These are phyloP conservation scores for Julus scandinavius DNA, from an alignment of 2,888 invertebrate genomes.

Conservation along the genomic window DNA sequence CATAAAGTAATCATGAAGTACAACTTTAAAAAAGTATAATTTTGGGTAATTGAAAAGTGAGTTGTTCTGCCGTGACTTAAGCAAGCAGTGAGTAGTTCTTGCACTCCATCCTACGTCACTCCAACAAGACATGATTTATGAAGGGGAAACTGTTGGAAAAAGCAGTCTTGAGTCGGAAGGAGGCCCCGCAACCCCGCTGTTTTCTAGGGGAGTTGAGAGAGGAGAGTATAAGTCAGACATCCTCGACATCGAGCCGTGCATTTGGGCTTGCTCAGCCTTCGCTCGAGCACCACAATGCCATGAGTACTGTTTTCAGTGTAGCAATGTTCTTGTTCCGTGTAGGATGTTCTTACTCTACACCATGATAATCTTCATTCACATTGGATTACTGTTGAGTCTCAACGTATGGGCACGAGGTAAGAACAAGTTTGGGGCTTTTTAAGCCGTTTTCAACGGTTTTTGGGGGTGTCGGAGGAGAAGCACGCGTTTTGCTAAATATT, in stretches of 20 bases:
- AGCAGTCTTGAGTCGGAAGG: background rate
- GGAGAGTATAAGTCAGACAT: background rate
- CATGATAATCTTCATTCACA: constrained; percentile 22
- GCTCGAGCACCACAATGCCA: background rate
- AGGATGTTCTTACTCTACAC: constrained; percentile 14
- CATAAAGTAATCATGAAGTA: no score
- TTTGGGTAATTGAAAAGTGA: constrained; percentile 46
- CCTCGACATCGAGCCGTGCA: background rate
- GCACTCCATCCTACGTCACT: background rate
- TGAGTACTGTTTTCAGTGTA: background rate
- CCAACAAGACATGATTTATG: constrained; percentile 49
- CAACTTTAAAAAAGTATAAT: no score
- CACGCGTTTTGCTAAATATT: background rate
- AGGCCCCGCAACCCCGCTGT: background rate
- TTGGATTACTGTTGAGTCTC: constrained; percentile 48
- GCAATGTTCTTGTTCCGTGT: constrained; percentile 36
- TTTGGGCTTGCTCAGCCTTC: background rate
- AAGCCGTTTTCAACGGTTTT: background rate
- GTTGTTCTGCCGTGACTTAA: background rate
- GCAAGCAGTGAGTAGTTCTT: background rate
- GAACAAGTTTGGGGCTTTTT: background rate
- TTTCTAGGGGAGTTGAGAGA: background rate
- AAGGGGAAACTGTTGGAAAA: background rate
- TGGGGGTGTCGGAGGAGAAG: background rate
- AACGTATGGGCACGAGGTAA: constrained; percentile 44